phyloP scores from a whole-genome alignment of 2,797 vertebrate genomes.

The Denticeps clupeoides region DNA sequence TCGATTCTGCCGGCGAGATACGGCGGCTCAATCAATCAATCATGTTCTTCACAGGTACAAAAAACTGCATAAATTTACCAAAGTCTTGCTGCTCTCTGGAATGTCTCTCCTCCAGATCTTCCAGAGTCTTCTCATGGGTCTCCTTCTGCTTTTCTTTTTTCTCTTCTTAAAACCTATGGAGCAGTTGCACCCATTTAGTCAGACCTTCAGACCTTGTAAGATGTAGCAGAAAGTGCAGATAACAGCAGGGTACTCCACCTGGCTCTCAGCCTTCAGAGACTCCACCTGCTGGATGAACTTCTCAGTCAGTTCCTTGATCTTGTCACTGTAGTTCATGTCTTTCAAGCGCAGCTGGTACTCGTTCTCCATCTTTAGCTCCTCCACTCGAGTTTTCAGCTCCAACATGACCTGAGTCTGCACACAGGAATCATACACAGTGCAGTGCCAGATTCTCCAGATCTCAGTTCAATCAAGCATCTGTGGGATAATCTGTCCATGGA shows the following conservation, averaged over 20 bases:
- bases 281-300: constrained; percentile 72
- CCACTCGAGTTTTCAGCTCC: constrained; percentile 74
- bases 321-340: constrained; percentile 78
- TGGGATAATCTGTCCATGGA: too few species aligned
- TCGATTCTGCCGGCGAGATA: constrained; percentile 55
- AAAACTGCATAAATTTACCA: constrained; percentile 45
- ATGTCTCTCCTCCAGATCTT: constrained; percentile 58
- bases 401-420: constrained; percentile 69
- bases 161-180: constrained; percentile 68
- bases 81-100: constrained; percentile 61
- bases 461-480: too few species aligned
- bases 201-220: background rate
- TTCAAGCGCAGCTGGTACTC: constrained; percentile 81
- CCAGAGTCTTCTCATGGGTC: constrained; percentile 47
- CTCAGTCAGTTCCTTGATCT: constrained; percentile 73
- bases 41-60: constrained; percentile 17
- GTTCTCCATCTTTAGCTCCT: constrained; percentile 81
- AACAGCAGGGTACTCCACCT: constrained; percentile 71
- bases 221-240: background rate
- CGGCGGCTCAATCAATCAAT: background rate
- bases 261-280: constrained; percentile 62
- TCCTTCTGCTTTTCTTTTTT: constrained; percentile 68
- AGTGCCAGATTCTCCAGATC: background rate
- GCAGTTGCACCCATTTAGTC: too few species aligned
- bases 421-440: background rate